These are phyloP conservation scores for Enteromius viviparus DNA, from an alignment of 2,797 vertebrate species.

Conservation along the genomic window DNA sequence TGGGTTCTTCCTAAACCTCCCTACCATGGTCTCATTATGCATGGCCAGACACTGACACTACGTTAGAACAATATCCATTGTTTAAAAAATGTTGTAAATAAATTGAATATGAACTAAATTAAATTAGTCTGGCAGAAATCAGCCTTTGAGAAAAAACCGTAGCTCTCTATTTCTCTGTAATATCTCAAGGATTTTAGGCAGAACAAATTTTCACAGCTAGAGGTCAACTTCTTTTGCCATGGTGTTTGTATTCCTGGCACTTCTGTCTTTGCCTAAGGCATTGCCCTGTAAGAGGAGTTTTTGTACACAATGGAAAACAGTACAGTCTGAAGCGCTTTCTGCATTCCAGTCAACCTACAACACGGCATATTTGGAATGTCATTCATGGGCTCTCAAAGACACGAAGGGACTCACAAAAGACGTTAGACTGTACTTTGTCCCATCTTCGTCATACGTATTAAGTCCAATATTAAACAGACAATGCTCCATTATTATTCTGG, in stretches of 20 bases:
- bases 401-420: constrained; percentile 63
- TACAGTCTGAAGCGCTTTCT: constrained; percentile 55
- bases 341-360: constrained; percentile 74
- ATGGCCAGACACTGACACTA: constrained; percentile 19
- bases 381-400: constrained; percentile 60
- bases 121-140: constrained; percentile 14
- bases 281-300: constrained; percentile 62
- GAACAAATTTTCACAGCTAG: constrained; percentile 67
- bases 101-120: not conserved
- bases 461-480: constrained; percentile 54
- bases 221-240: constrained; percentile 72
- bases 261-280: constrained; percentile 61
- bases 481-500: constrained; percentile 59
- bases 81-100: not conserved
- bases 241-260: constrained; percentile 72
- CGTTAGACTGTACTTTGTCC: constrained; percentile 63
- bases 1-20: constrained; percentile 15
- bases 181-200: constrained; percentile 54
- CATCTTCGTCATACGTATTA: constrained; percentile 66
- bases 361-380: constrained; percentile 69
- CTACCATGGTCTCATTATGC: constrained; percentile 3
- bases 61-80: constrained; percentile 5
- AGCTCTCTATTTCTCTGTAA: constrained; percentile 6
- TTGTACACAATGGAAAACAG: constrained; percentile 58
- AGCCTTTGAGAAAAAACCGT: constrained; percentile 1